phyloP scores from a whole-genome alignment of 2,797 vertebrate species.

The Rousettus madagascariensis region DNA sequence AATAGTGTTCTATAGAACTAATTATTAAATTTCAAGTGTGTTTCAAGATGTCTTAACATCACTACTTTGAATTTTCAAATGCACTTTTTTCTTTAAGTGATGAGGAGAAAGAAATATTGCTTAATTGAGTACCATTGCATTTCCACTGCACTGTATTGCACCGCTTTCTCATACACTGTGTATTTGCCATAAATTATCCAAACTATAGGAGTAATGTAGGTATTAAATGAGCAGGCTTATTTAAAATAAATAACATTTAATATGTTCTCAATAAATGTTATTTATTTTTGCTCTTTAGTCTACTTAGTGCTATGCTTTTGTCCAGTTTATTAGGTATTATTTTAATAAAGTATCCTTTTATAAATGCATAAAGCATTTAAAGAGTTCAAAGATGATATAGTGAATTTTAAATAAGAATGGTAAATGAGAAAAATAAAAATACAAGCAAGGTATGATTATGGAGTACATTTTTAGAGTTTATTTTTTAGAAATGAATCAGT shows the following conservation, averaged over 20 bases:
- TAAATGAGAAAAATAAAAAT: background rate
- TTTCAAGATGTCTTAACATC: background rate
- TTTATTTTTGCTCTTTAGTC: no score
- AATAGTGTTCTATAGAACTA: background rate
- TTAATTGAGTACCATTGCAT: background rate
- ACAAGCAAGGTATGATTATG: background rate
- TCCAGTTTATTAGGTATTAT: no score
- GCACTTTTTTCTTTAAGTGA: background rate
- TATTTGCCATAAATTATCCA: no score
- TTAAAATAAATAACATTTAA: no score
- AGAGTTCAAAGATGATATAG: background rate
- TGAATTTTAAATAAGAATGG: background rate
- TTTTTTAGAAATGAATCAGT: background rate
- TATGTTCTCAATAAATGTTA: no score
- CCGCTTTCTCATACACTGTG: no score
- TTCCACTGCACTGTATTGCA: background rate
- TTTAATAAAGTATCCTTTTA: no score
- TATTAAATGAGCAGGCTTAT: no score
- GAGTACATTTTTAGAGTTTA: background rate
- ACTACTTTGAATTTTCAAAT: constrained; percentile 8
- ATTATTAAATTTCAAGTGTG: background rate
- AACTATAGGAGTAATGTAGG: no score
- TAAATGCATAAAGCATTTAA: no score
- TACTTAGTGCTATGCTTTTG: no score
- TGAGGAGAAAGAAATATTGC: background rate